phyloP scores from a whole-genome alignment of 2,888 invertebrate genomes.

The Pachydiplax longipennis region DNA sequence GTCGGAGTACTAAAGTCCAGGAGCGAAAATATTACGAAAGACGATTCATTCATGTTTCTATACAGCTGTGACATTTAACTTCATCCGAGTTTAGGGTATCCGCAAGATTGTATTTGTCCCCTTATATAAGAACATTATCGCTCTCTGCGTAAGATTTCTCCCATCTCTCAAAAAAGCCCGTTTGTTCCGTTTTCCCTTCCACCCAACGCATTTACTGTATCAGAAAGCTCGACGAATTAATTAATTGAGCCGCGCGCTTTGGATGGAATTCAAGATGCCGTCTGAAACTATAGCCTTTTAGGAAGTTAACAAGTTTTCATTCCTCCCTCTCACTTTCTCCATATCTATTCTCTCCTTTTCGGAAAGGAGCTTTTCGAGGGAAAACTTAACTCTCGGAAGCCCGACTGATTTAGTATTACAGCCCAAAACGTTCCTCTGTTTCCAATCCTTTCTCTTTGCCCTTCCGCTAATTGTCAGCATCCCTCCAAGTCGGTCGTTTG shows the following conservation, averaged over 20 bases:
- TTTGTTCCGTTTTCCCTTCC: not conserved
- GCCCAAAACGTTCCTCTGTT: not conserved
- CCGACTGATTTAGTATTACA: not conserved
- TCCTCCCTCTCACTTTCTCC: not conserved
- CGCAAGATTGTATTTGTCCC: too few species aligned
- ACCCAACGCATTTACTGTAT: not conserved
- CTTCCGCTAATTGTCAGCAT: not conserved
- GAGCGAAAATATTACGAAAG: too few species aligned
- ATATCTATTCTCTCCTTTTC: not conserved
- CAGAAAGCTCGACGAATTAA: not conserved
- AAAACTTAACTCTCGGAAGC: not conserved
- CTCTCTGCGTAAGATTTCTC: too few species aligned
- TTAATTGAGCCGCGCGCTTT: not conserved
- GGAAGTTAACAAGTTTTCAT: conserved; percentile 19
- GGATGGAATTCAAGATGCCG: conserved; percentile 12
- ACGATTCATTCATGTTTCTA: too few species aligned
- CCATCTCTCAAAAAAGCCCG: too few species aligned
- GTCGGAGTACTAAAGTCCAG: too few species aligned
- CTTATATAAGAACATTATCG: too few species aligned
- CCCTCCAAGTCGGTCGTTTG: not conserved
- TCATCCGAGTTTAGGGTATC: too few species aligned
- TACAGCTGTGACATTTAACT: too few species aligned
- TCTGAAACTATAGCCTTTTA: conserved; percentile 4
- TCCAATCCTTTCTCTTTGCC: not conserved
- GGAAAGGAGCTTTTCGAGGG: not conserved